Evolutionary conservation across 2,113 vertebrate genomes (phyloP), one percentile per base, ranked within the genome.

Genomic region (Rhipidura dahli): DNA sequence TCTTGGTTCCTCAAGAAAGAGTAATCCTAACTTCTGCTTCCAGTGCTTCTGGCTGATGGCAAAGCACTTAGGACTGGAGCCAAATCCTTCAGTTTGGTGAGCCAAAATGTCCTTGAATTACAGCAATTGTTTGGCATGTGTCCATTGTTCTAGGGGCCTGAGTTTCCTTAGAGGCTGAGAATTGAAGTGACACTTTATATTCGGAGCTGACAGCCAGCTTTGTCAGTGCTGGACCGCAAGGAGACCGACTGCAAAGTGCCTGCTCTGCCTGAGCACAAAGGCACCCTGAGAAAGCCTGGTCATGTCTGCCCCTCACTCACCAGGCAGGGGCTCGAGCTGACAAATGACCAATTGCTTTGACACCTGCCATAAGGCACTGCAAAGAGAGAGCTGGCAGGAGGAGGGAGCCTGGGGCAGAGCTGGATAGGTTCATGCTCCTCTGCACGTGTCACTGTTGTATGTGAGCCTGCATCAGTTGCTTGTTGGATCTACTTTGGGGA

Each of bases 161-260:
- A 49, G 60, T 87, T 96, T 95, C 94, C 88, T 86, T 92, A 71
- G 93, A 92, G 93, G 72, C 86, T 89, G 69, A 45, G 80, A 95
- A 81, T 90, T 94, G 93, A 96, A 96, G 77, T 95, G 95, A 90
- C 94, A 87, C 86, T 90, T 95, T 83, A 84, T 84, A 53, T 68
- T 81, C 8, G 72, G 86, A 91, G 37, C 27, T 96, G 88, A 72
- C 93, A 96, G 92, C 61, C 83, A 53, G 86, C 83, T 94, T 83
- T 93, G 68, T 89, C 72, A 68, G 65, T 33, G 53, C 49, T 84
- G 7, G 91, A 88, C 93, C 2, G 10, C 88, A 45, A 35, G 83
- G 65, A 90, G 60, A 81, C 14, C 1, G 1, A 20, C 78, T 61
- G 92, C 64, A 4, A 70, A 75, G 86, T 60, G 60, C 45, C 78